phyloP scores from a whole-genome alignment of 2,888 invertebrate genomes.

The Hirtodrosophila cameraria region DNA sequence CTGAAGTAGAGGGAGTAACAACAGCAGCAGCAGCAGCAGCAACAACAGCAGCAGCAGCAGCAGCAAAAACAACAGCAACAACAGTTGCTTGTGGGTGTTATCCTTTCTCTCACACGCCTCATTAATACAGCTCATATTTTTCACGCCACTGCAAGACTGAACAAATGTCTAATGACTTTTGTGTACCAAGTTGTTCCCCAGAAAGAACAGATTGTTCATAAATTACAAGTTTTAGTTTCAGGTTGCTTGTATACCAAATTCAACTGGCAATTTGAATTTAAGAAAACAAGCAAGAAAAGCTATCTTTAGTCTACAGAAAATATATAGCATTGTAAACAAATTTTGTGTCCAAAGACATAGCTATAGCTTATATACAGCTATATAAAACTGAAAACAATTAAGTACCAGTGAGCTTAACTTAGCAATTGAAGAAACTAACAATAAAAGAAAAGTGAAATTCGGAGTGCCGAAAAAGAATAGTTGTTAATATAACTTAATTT shows the following conservation, averaged over 20 bases:
- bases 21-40: slow-evolving; percentile 12
- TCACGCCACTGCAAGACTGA: slow-evolving; percentile 56
- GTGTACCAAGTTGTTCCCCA: slow-evolving; percentile 24
- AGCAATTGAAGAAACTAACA: too few relatives aligned
- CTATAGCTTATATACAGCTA: too few relatives aligned
- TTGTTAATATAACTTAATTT: too few relatives aligned
- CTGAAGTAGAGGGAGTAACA: slow-evolving; percentile 13
- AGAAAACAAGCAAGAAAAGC: too few relatives aligned
- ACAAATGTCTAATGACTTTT: slow-evolving; percentile 53
- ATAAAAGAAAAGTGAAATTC: too few relatives aligned
- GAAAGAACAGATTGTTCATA: slow-evolving; percentile 26
- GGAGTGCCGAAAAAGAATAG: too few relatives aligned
- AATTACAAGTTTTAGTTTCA: slow-evolving; percentile 9
- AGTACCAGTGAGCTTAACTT: too few relatives aligned
- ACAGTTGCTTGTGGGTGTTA: slow-evolving; percentile 32
- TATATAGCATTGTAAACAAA: too few relatives aligned
- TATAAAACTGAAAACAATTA: too few relatives aligned
- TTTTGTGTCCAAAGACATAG: too few relatives aligned
- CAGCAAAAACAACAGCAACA: slow-evolving; percentile 16
- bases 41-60: slow-evolving; percentile 3
- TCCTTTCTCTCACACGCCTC: slow-evolving; percentile 60
- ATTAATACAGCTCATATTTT: slow-evolving; percentile 72
- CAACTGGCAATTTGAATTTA: neutral
- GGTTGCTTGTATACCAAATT: neutral
- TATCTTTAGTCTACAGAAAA: too few relatives aligned